Conservation (phyloP, 2,113 vertebrate genomes). For the Aegypius monachus region DNA sequence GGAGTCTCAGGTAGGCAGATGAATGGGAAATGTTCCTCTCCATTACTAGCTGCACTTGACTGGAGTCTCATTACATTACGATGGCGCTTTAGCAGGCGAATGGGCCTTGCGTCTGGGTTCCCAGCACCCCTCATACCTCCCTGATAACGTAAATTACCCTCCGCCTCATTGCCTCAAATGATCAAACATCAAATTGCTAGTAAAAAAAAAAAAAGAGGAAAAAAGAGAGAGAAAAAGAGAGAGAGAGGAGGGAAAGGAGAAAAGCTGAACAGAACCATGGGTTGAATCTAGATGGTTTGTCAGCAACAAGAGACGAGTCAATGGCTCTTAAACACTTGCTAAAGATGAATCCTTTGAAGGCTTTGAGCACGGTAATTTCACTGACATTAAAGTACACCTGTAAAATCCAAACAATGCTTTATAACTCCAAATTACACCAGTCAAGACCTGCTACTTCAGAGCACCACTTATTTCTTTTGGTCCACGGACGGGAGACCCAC, state of each 20-base stretch:
- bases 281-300: conserved; percentile 85
- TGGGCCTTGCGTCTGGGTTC: conserved; percentile 91
- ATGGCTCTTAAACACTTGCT: conserved; percentile 69
- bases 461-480: neutral
- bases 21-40: conserved; percentile 92
- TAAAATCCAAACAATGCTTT: conserved; percentile 66
- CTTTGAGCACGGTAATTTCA: conserved; percentile 41
- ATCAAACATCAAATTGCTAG: conserved; percentile 95
- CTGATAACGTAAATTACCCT: conserved; percentile 91
- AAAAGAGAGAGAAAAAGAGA: conserved; percentile 41
- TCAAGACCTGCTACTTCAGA: neutral
- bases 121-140: conserved; percentile 92
- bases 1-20: conserved; percentile 94
- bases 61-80: conserved; percentile 93
- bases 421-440: conserved; percentile 39
- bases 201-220: conserved; percentile 68
- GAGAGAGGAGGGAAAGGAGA: conserved; percentile 38
- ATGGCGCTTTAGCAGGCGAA: conserved; percentile 93
- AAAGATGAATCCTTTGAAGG: conserved; percentile 58
- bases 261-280: conserved; percentile 80
- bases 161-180: conserved; percentile 96
- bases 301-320: conserved; percentile 81
- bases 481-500: neutral
- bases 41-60: conserved; percentile 93
- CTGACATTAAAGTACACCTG: conserved; percentile 48